Evolutionary conservation across 2,888 invertebrate genomes (phyloP), one percentile per base, ranked within the genome.

Genomic region (Coenonympha glycerion): DNA sequence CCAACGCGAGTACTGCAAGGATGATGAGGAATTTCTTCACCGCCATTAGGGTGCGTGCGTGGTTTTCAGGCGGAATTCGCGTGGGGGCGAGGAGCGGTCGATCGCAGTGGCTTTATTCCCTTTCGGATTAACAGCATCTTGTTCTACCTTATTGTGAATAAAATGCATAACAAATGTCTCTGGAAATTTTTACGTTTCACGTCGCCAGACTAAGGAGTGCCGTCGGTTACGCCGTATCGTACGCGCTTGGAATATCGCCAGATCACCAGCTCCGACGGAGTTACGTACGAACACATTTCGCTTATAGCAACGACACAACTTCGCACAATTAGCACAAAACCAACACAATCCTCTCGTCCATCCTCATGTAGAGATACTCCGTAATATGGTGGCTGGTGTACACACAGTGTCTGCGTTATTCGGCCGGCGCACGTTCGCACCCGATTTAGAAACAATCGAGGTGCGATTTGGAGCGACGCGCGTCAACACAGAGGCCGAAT

Each of bases 11-110:
- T 57, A 83, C 66, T 58, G 74, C 61, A 46, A 83, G 59, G 51
- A 73, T 59, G 46, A 79, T 56, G 18, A 84, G 54, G 22, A 80
- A 36, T 58, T 69, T 75, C 31, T 68, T 68, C 55, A 79, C 59
- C 84, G 85, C 87, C 87, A 87, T 87, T 83, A 77, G 81, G 76
- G 63, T 53, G 54, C 54, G 56, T 57, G 59, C 63, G 57, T 59
- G 54, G 60, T 59, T 61, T 66, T 79, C 65, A 78, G 71, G 70
- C 64, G 53, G 53, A 57, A 52, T 47, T 56, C 56, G 61, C 59
- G 52, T 61, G 62, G 60, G 56, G 60, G 65, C 70, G 66, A 61
- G 55, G 65, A 56, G 63, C 63, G 67, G 61, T 58, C 62, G 65
- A 59, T 52, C 53, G 60, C n/a, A n/a, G n/a, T n/a, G n/a, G n/a